phyloP scores from a whole-genome alignment of 2,113 vertebrate species.

The Triplophysa siluroides region DNA sequence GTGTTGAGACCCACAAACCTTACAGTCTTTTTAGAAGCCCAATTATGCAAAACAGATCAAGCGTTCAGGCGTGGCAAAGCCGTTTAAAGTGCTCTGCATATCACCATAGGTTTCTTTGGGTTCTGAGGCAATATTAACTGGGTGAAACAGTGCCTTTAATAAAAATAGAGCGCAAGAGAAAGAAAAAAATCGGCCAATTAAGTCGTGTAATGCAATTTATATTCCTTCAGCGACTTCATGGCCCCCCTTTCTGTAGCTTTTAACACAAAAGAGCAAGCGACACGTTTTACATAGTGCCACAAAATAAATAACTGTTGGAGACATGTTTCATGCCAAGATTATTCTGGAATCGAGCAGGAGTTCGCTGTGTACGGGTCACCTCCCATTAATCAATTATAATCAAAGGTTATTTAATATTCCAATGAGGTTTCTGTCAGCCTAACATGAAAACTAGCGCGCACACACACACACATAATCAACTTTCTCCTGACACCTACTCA shows the following conservation, averaged over 20 bases:
- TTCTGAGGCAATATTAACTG: slow-evolving; percentile 20
- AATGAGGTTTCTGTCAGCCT: slow-evolving; percentile 19
- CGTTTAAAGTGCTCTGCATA: slow-evolving; percentile 40
- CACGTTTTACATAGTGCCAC: slow-evolving; percentile 6
- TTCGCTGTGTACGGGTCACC: slow-evolving; percentile 3
- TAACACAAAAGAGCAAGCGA: not conserved
- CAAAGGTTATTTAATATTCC: slow-evolving; percentile 26
- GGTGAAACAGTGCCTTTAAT: slow-evolving; percentile 35
- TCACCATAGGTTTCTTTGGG: slow-evolving; percentile 27
- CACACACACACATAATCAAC: not conserved
- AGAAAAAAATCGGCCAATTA: slow-evolving; percentile 17
- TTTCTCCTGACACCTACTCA: slow-evolving; percentile 7
- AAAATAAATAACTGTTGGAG: slow-evolving; percentile 22
- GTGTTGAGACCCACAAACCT: slow-evolving; percentile 16
- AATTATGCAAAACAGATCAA: slow-evolving; percentile 54
- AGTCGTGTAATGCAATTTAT: slow-evolving; percentile 20
- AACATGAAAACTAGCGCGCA: not conserved
- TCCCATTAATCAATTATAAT: slow-evolving; percentile 34
- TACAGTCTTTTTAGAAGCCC: slow-evolving; percentile 36
- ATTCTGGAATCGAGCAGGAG: slow-evolving; percentile 5
- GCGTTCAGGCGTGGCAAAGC: slow-evolving; percentile 49
- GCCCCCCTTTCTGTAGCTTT: not conserved
- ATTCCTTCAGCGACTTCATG: not conserved
- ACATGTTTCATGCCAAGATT: slow-evolving; percentile 7
- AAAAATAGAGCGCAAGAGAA: slow-evolving; percentile 11